Base-by-base conservation (phyloP, 2,113 vertebrate species). In the Phycodurus eques region DNA sequence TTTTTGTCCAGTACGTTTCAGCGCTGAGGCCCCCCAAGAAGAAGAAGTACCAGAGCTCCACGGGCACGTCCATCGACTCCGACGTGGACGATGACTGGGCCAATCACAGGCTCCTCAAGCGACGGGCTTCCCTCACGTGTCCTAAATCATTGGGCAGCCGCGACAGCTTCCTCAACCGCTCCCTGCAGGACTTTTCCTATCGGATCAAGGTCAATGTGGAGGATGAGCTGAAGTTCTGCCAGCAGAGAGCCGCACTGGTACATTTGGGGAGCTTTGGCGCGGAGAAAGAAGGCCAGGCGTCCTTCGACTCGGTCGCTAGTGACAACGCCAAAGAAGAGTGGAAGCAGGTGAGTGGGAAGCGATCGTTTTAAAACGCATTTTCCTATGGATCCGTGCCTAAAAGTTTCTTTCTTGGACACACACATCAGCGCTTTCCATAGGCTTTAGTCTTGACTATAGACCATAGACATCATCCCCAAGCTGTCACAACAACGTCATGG, bases 1-100 rank as follows among this genome's bases (percentile, higher is more conserved):
- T 49, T 56, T 46, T 27, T 27, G 19, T 35, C 20, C 79, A 92
- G 92, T 93, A 92, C 43, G 74, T 94, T 67, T 98, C 96, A 54
- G 93, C 94, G 0, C 72, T 98, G 80, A 92, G 93, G 61, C 91
- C 87, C 72, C 94, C 93, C 22, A 94, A 90, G 84, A 94, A 90
- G 84, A 94, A 87, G 65, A 94, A 72, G 71, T 12, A 44, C 59
- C 43, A 81, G 65, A 74, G 65, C 46, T 46, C 67, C 1, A 31
- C 61, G 0, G 54, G 53, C 35, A 10, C 65, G 0, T 91, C 89
- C 39, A 7, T 89, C 0, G 88, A 90, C 73, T 80, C 57, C 0
- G 91, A 92, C 4, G 2, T 73, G 5, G 87, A 89, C 0, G 77
- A 87, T 0, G 86, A 90, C 2, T 73, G 42, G 61, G 61, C n/a